Base-by-base conservation (phyloP, 2,797 vertebrate genomes). In the Sebastes miniatus region DNA sequence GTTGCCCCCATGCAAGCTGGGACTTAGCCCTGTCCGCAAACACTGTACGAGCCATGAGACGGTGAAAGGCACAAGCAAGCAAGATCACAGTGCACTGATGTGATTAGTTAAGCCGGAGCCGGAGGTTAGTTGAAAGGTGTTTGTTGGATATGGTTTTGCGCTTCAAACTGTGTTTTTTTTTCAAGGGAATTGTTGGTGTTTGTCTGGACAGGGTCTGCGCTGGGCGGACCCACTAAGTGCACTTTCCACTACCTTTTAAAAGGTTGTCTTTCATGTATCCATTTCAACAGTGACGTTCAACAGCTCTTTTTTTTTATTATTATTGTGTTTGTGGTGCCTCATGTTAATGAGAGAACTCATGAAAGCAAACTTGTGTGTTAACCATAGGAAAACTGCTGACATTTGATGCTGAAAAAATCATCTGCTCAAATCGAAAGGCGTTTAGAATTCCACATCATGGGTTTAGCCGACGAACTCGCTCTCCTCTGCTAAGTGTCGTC, bases 221-320 rank as follows among this genome's bases (percentile, higher is more conserved):
- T 64, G 84, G 78, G 72, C 77, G 56, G 88, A 90, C 88, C 92
- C 89, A 91, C 89, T 92, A 94, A 94, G 93, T 93, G 93, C 94
- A 94, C 94, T 94, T 95, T 94, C 88, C 94, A 91, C 80, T 85
- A 83, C 84, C 88, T 92, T 92, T 77, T 83, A 76, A 83, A 75
- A 91, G 81, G 86, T 91, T 61, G 81, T 89, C 80, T 79, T 86
- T 93, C 87, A 87, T 93, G 77, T 88, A 47, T 81, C 77, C 86
- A 91, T 94, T 91, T 93, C 88, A 91, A 54, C 57, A 75, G 58
- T 80, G 31, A 47, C 64, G 34, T 82, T 62, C 39, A 39, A 65
- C 61, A 32, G 69, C 76, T 64, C 63, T 74, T 68, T 43, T 64
- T 67, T 73, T 63, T 16, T 34, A 34, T 69, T 69, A 74, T 58